These are phyloP conservation scores for Microplitis demolitor DNA, from an alignment of 1,140 invertebrate genomes.

Conservation along the genomic window DNA sequence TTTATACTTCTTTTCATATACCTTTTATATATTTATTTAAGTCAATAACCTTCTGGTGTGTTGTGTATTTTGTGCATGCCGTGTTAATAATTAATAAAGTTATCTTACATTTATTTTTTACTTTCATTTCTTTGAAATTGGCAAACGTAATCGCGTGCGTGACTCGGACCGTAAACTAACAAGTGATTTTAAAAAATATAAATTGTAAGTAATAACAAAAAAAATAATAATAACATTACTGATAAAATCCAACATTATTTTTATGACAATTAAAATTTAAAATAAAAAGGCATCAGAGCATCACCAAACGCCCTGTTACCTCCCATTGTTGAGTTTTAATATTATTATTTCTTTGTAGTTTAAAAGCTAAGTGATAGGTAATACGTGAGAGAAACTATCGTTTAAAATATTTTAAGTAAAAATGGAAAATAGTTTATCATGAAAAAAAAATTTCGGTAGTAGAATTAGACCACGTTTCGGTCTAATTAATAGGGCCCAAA, in stretches of 20 bases:
- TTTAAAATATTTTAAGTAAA: too few relatives aligned
- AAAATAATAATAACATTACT: background rate
- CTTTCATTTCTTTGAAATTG: background rate
- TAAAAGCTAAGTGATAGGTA: too few relatives aligned
- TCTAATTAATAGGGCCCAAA: too few relatives aligned
- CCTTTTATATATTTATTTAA: background rate
- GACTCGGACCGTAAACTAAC: background rate
- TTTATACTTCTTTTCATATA: too few relatives aligned
- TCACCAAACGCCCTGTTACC: background rate
- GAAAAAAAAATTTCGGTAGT: too few relatives aligned
- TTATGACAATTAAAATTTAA: background rate
- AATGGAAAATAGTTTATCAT: too few relatives aligned
- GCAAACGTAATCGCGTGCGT: background rate
- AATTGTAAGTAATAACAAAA: background rate
- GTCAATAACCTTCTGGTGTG: background rate
- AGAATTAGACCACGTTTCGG: too few relatives aligned
- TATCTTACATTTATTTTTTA: background rate
- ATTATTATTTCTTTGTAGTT: too few relatives aligned
- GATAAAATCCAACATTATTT: background rate
- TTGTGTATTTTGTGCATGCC: background rate
- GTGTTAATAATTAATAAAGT: too few relatives aligned
- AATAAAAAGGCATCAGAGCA: background rate
- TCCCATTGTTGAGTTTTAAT: too few relatives aligned
- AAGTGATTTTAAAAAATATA: too few relatives aligned
- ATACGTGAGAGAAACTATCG: too few relatives aligned